Evolutionary conservation across 1,140 invertebrate species (phyloP).

Genomic region (Battus philenor): DNA sequence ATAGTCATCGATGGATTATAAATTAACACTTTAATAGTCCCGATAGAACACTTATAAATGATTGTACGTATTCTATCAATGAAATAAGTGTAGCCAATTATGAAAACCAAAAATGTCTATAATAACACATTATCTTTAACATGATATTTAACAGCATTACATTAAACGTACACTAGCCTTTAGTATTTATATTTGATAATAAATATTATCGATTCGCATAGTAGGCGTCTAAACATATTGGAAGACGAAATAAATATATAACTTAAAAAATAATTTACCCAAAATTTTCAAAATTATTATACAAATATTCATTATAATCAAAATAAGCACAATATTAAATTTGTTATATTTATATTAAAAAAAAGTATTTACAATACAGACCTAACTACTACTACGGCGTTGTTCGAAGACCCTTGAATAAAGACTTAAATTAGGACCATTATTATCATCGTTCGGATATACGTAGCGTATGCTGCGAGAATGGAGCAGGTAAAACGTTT

Average conservation of each 20-base stretch:
- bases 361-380: constrained; percentile 52
- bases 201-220: constrained; percentile 6
- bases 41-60: too few species aligned
- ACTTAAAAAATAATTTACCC: constrained; percentile 19
- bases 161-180: constrained; percentile 30
- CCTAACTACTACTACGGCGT: constrained; percentile 52
- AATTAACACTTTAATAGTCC: too few species aligned
- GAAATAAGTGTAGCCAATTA: too few species aligned
- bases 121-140: too few species aligned
- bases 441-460: too few species aligned
- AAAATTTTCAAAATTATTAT: constrained; percentile 29
- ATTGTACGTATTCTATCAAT: too few species aligned
- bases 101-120: too few species aligned
- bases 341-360: constrained; percentile 31
- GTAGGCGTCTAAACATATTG: constrained; percentile 25
- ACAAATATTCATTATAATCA: constrained; percentile 25
- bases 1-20: too few species aligned
- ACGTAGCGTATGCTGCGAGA: too few species aligned
- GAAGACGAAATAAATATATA: constrained; percentile 37
- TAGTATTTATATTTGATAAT: constrained; percentile 17
- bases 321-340: constrained; percentile 54
- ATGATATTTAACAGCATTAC: too few species aligned
- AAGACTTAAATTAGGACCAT: constrained; percentile 37
- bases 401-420: constrained; percentile 42
- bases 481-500: too few species aligned